Evolutionary conservation across 30 jellyfish, hydroid and myxozoan species (phyloP).

Genomic region (Hydractinia symbiolongicarpus): DNA sequence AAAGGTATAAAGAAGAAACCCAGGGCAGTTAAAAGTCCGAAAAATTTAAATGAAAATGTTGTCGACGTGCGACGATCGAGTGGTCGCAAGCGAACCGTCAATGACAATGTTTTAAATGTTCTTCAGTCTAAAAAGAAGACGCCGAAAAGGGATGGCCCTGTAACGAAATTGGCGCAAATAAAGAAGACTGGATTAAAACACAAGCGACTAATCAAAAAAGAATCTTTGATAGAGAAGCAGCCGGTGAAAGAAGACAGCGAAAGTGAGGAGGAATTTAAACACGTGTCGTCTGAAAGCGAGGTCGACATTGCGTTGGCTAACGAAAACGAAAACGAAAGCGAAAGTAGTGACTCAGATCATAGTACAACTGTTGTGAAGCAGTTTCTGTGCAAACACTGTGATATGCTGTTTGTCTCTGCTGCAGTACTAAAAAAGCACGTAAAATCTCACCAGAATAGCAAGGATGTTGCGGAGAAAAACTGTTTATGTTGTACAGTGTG

Average conservation of each 20-base stretch:
- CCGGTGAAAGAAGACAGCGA: not conserved
- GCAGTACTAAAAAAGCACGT: not conserved
- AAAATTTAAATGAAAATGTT: not conserved
- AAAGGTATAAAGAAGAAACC: not conserved
- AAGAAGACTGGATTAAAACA: not conserved
- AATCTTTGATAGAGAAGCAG: not conserved
- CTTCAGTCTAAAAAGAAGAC: constrained; percentile 2
- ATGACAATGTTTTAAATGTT: constrained; percentile 17
- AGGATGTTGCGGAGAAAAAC: not conserved
- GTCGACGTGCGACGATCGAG: constrained; percentile 12
- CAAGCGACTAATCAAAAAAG: not conserved
- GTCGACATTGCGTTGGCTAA: not conserved
- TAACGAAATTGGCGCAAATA: not conserved
- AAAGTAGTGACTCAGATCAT: not conserved
- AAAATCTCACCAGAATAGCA: not conserved
- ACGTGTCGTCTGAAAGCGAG: not conserved
- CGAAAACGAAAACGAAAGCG: not conserved
- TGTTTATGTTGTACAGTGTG: constrained; percentile 13
- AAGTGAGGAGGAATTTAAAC: not conserved
- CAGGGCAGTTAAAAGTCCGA: too few species aligned
- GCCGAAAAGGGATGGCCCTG: not conserved
- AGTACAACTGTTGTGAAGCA: not conserved
- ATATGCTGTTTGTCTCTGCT: not conserved
- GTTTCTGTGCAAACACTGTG: constrained; percentile 16
- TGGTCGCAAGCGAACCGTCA: constrained; percentile 27